These are phyloP conservation scores for Pseudomyrmex sp. DNA, from an alignment of 1,140 invertebrate species.

Conservation along the genomic window DNA sequence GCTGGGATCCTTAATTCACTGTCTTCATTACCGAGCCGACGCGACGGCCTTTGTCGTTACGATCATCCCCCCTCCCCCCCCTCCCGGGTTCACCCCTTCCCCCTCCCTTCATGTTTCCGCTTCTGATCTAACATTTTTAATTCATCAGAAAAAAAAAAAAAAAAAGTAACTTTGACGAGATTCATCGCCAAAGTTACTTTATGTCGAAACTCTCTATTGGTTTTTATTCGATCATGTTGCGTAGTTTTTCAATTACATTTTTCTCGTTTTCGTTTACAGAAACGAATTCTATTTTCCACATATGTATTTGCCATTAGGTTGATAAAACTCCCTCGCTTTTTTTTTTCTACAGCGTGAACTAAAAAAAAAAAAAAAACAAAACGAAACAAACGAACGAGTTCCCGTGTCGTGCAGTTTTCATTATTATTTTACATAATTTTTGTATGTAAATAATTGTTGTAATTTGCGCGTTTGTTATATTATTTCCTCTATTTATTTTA, in stretches of 20 bases:
- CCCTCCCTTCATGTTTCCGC: slow-evolving; percentile 7
- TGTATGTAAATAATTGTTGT: neutral
- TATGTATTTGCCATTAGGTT: no score
- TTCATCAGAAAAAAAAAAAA: neutral
- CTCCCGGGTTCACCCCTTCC: neutral
- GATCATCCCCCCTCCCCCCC: slow-evolving; percentile 19
- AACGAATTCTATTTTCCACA: neutral
- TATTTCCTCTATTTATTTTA: neutral
- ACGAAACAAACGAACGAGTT: neutral
- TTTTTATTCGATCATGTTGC: neutral
- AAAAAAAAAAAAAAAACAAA: no score
- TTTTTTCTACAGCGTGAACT: no score
- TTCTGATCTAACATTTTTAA: slow-evolving; percentile 21
- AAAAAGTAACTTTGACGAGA: neutral
- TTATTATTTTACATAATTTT: slow-evolving; percentile 2
- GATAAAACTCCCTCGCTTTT: no score
- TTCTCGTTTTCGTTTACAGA: neutral
- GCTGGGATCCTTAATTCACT: slow-evolving; percentile 69
- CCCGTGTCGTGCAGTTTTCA: neutral
- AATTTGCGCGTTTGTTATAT: neutral
- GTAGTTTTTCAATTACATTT: neutral
- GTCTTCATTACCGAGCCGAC: slow-evolving; percentile 57
- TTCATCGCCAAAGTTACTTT: neutral
- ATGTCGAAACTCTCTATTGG: neutral
- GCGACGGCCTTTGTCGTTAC: slow-evolving; percentile 59